phyloP scores from a whole-genome alignment of 2,888 invertebrate genomes.

The Tetranychus truncatus region DNA sequence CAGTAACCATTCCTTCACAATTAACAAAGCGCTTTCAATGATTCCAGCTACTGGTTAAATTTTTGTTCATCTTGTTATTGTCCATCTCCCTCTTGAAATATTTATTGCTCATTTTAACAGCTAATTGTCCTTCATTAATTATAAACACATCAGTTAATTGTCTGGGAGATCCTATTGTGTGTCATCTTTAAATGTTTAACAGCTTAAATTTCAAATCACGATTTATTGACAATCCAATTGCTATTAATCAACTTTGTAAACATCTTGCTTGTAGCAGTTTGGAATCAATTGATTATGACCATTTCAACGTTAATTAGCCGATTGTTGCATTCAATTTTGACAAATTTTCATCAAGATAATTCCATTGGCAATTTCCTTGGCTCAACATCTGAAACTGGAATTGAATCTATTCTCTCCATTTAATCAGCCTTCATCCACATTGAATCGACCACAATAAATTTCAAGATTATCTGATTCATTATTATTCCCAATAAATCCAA shows the following conservation, averaged over 20 bases:
- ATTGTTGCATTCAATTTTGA: no score
- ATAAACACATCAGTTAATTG: background rate
- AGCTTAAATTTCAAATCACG: background rate
- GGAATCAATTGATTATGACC: no score
- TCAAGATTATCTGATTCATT: no score
- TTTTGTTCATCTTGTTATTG: background rate
- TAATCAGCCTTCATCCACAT: no score
- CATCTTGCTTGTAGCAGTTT: no score
- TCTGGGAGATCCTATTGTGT: background rate
- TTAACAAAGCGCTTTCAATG: background rate
- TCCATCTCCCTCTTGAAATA: background rate
- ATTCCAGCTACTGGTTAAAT: background rate
- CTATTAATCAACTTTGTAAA: background rate
- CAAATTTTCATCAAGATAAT: no score
- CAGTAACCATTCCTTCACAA: background rate
- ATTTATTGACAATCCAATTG: background rate
- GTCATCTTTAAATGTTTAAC: background rate
- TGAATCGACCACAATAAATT: no score
- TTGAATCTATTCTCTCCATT: no score
- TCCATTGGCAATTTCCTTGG: no score
- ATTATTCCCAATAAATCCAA: no score
- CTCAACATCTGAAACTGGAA: no score
- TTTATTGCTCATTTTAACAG: background rate
- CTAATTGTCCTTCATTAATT: background rate
- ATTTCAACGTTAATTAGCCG: no score